Base-by-base conservation (phyloP, 1,140 invertebrate genomes). In the Nasonia vitripennis region DNA sequence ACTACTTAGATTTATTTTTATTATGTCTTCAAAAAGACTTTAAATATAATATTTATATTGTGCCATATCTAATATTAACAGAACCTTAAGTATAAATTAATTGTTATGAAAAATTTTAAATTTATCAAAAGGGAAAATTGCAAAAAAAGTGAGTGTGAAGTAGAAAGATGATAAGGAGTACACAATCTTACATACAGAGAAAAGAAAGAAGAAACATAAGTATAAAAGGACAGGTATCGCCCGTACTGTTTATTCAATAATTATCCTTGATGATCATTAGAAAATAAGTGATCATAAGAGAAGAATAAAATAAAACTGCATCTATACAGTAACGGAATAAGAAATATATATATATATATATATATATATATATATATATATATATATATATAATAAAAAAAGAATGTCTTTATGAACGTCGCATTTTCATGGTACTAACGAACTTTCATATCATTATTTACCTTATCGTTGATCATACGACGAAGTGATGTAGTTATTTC, bases 1-100 rank as follows among this genome's bases (percentile, higher is more conserved):
- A 93, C 91, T 92, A 92, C 90, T 90, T 92, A 93, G 91, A 92
- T 92, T 93, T 93, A 93, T 93, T 93, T 93, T 93, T 93, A 92
- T 93, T 91, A 92, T 92, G 91, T 92, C 91, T 93, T 91, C 87
- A 89, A 91, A 92, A 92, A 93, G 90, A 93, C 90, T 92, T 91
- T 91, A 91, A 93, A 92, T 92, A 91, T 91, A 92, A 92, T 92
- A 92, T 92, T 92, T 91, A 91, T 92, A 93, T 92, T 91, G 93
- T 93, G 92, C 92, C 93, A 93, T 93, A 93, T 92, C 89, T 92
- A 92, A 91, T 91, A 92, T 92, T 92, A 92, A 91, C 87, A 87
- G 89, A 62, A 90, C 89, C 89, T 90, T 92, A 91, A 92, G 89
- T 92, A 91, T 91, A 92, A 91, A 92, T 91, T 91, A 91, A 92